Conservation (phyloP, 2,797 vertebrate genomes). For the Hippocampus kuda region DNA sequence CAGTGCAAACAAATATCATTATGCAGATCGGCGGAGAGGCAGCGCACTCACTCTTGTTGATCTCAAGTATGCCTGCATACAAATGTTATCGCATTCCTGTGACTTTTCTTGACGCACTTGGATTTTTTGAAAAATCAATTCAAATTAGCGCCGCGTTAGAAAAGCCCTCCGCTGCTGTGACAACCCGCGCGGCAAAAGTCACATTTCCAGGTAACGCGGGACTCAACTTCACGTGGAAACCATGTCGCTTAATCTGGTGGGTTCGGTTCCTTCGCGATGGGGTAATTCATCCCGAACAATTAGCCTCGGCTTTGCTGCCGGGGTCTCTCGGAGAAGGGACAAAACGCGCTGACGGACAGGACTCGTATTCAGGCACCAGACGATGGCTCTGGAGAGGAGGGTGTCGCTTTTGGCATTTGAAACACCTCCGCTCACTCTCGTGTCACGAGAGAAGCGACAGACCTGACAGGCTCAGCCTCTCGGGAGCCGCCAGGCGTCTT, state of each 20-base stretch:
- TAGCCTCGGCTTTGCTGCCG: conserved; percentile 53
- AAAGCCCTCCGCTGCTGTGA: conserved; percentile 19
- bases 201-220: conserved; percentile 10
- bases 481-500: conserved; percentile 59
- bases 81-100: conserved; percentile 23
- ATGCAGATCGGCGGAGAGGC: conserved; percentile 25
- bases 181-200: background rate
- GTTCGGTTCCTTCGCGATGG: conserved; percentile 41
- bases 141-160: conserved; percentile 24
- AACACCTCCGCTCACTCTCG: conserved; percentile 61
- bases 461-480: conserved; percentile 64
- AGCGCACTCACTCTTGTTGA: conserved; percentile 25
- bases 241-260: conserved; percentile 32
- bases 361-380: conserved; percentile 56
- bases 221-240: background rate
- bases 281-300: conserved; percentile 54
- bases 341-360: conserved; percentile 52
- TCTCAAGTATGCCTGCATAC: conserved; percentile 24
- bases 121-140: conserved; percentile 2
- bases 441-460: conserved; percentile 63
- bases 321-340: conserved; percentile 46
- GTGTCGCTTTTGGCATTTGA: conserved; percentile 69
- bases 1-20: conserved; percentile 32
- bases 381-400: conserved; percentile 56
- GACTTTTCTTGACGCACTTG: conserved; percentile 18